phyloP scores from a whole-genome alignment of 1,140 invertebrate genomes.

The Panagrolaimus sp. region DNA sequence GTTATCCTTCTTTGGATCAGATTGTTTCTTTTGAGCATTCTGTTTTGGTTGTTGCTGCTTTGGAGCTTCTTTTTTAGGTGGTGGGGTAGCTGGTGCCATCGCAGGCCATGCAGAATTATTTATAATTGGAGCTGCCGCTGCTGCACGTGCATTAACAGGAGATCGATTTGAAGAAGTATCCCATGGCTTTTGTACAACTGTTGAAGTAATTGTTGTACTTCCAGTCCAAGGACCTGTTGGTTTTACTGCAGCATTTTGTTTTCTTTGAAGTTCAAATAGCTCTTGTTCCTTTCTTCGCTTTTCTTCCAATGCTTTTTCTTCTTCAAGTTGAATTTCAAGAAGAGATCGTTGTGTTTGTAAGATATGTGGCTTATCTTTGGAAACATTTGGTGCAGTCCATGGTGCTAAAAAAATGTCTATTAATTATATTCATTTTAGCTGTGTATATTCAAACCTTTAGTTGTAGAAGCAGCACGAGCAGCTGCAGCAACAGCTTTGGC shows the following conservation, averaged over 20 bases:
- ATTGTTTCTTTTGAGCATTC: slow-evolving; percentile 4
- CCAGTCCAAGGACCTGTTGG: not conserved
- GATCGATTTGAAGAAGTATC: not conserved
- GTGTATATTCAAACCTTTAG: too few relatives aligned
- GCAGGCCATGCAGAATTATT: not conserved
- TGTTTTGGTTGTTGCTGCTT: not conserved
- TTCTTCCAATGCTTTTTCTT: slow-evolving; percentile 16
- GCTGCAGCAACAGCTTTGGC: not conserved
- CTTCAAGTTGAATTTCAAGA: slow-evolving; percentile 23
- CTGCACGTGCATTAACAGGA: not conserved
- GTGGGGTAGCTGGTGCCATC: not conserved
- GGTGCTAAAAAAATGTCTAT: slow-evolving; percentile 20
- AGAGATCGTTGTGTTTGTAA: slow-evolving; percentile 8
- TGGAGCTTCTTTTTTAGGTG: not conserved
- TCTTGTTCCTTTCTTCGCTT: slow-evolving; percentile 19
- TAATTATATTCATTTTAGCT: too few relatives aligned
- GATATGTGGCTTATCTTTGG: not conserved
- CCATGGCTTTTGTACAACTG: not conserved
- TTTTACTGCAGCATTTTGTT: not conserved
- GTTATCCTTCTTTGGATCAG: slow-evolving; percentile 17
- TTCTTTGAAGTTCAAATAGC: slow-evolving; percentile 1
- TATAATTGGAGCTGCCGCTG: not conserved
- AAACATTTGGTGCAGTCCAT: slow-evolving; percentile 18
- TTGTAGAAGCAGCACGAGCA: not conserved
- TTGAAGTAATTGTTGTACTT: not conserved